phyloP scores from a whole-genome alignment of 2,797 vertebrate genomes.

The Miichthys miiuy region DNA sequence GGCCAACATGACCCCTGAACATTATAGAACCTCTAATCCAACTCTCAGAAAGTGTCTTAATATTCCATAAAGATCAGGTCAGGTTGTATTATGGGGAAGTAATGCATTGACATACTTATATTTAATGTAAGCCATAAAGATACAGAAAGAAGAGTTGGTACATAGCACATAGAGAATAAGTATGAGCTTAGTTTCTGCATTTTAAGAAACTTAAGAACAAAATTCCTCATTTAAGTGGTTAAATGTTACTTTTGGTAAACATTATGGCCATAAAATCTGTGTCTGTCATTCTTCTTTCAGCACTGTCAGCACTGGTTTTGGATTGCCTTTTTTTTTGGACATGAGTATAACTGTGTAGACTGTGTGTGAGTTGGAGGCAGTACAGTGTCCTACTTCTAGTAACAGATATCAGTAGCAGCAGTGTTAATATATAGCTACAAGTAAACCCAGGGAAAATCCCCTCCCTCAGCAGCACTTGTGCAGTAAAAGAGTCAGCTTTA shows the following conservation, averaged over 20 bases:
- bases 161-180: neutral
- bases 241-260: neutral
- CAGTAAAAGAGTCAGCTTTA: constrained; percentile 52
- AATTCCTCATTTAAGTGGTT: neutral
- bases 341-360: constrained; percentile 14
- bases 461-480: constrained; percentile 22
- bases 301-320: constrained; percentile 3
- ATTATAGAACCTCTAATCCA: too few relatives aligned
- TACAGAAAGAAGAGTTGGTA: neutral
- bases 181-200: neutral
- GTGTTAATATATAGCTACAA: constrained; percentile 51
- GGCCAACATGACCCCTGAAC: too few relatives aligned
- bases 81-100: neutral
- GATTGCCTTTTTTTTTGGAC: constrained; percentile 5
- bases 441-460: constrained; percentile 38
- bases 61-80: too few relatives aligned
- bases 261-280: neutral
- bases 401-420: constrained; percentile 47
- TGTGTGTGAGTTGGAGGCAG: constrained; percentile 19
- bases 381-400: constrained; percentile 32
- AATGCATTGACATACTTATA: neutral
- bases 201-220: neutral
- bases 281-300: constrained; percentile 18
- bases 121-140: constrained; percentile 1
- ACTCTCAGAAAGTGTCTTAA: too few relatives aligned